Conservation (phyloP, 2,888 invertebrate species). For the Amiota mariae region DNA sequence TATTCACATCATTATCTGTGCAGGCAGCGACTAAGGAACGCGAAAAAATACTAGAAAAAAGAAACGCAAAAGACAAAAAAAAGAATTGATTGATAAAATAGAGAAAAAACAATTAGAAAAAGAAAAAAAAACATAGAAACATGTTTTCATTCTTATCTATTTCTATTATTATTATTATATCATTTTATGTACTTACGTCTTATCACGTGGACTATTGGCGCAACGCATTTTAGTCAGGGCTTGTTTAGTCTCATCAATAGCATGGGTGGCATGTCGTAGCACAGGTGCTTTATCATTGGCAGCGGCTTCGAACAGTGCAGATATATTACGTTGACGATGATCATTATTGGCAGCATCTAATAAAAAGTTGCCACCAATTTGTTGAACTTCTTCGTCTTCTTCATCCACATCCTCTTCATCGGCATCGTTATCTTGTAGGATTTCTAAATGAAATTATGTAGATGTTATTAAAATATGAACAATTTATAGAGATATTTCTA, state of each 20-base stretch:
- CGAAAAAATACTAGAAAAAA: conserved; percentile 72
- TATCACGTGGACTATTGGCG: conserved; percentile 83
- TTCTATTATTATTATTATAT: not conserved
- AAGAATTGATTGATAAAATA: conserved; percentile 21
- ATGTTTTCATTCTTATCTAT: not conserved
- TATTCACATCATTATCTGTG: conserved; percentile 94
- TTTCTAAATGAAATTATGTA: conserved; percentile 43
- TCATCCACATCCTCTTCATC: conserved; percentile 73
- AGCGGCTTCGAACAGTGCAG: conserved; percentile 95
- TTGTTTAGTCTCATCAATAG: conserved; percentile 97
- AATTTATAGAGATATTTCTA: not conserved
- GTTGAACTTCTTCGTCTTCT: conserved; percentile 71
- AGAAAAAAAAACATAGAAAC: conserved; percentile 5
- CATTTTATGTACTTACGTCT: conserved; percentile 73
- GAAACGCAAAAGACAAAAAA: conserved; percentile 16
- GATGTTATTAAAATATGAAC: not conserved
- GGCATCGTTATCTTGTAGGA: conserved; percentile 70
- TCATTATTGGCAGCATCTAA: conserved; percentile 74
- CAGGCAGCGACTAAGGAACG: conserved; percentile 93
- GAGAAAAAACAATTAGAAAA: no score
- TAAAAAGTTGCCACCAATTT: conserved; percentile 70
- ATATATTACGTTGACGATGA: conserved; percentile 77
- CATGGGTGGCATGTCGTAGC: conserved; percentile 79
- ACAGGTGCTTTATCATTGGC: conserved; percentile 73
- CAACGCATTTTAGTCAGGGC: conserved; percentile 96